Base-by-base conservation (phyloP, 2,888 invertebrate genomes). In the Agrotis ipsilon region DNA sequence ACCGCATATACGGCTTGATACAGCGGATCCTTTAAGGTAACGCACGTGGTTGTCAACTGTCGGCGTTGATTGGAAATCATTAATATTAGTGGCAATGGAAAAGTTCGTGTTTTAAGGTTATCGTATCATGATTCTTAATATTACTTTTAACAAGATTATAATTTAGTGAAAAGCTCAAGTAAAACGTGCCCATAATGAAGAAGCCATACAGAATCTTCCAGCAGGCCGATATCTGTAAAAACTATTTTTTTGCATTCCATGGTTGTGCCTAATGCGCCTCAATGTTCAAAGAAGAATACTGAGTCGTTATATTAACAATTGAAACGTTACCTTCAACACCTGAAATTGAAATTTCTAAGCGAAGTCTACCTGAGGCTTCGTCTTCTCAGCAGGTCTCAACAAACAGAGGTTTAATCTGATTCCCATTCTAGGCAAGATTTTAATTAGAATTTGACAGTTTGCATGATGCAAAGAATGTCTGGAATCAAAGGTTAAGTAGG, bases 401-500 rank as follows among this genome's bases (percentile, higher is more conserved):
- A 71, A 68, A 62, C 51, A 46, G 55, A 51, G 18, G 24, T n/a
- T n/a, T n/a, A 48, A 69, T 63, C 54, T 39, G 63, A 69, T 64
- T 51, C 46, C 58, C 57, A 69, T 79, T 64, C 24, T 4, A 72
- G 48, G 21, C 60, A 4, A 70, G 57, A 24, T 59, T 48, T 68
- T n/a, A n/a, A 64, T 60, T 58, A 32, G 49, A 51, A 55, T n/a
- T 69, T 57, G 72, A 57, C 18, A 63, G n/a, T 74, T 58, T 67
- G 52, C 60, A 49, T 65, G 32, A 46, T 60, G 60, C 64, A 49
- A 80, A 58, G 62, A n/a, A 62, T 62, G 57, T 52, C 61, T 52
- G 49, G 11, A 59, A 46, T 32, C 63, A 75, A 80, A 82, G 72
- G 72, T 80, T 61, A 71, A 59, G 58, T 62, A 24, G 52, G 57